phyloP scores from a whole-genome alignment of 2,113 vertebrate genomes.

The Scalopus aquaticus region DNA sequence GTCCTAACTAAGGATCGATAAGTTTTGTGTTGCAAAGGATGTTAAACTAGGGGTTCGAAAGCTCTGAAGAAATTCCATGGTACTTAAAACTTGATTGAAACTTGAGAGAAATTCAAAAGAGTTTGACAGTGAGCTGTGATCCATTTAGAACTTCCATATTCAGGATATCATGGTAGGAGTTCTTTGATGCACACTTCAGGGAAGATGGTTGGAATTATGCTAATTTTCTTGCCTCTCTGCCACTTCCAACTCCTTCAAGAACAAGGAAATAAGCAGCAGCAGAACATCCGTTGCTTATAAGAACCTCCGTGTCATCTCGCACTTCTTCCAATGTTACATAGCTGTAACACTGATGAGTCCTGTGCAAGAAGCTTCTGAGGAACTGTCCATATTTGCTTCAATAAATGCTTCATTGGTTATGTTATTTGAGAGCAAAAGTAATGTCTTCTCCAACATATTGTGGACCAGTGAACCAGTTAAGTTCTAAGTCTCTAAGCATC shows the following conservation, averaged over 20 bases:
- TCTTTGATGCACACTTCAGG: not conserved
- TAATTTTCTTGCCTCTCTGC: not conserved
- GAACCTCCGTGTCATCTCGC: not conserved
- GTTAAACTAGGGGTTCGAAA: not conserved
- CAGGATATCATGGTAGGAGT: not conserved
- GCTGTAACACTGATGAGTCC: not conserved
- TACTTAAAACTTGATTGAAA: slow-evolving; percentile 19
- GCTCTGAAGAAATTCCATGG: not conserved
- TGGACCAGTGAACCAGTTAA: not conserved
- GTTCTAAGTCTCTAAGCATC: not conserved
- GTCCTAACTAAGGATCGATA: not conserved
- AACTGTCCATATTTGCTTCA: not conserved
- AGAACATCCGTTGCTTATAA: not conserved
- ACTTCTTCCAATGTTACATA: not conserved
- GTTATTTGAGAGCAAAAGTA: not conserved
- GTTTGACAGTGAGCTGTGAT: not conserved
- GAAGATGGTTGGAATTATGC: not conserved
- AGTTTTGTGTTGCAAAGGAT: not conserved
- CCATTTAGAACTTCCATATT: not conserved
- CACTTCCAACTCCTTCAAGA: not conserved
- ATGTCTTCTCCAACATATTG: not conserved
- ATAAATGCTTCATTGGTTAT: not conserved
- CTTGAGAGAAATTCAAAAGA: slow-evolving; percentile 30
- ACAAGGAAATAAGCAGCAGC: not conserved
- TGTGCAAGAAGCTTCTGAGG: not conserved